A percentile compares a stretch with the other conserved stretches of the same genome.
Conservation (phyloP, 92 coral and sea anemone species). For the Pocillopora grandis region DNA sequence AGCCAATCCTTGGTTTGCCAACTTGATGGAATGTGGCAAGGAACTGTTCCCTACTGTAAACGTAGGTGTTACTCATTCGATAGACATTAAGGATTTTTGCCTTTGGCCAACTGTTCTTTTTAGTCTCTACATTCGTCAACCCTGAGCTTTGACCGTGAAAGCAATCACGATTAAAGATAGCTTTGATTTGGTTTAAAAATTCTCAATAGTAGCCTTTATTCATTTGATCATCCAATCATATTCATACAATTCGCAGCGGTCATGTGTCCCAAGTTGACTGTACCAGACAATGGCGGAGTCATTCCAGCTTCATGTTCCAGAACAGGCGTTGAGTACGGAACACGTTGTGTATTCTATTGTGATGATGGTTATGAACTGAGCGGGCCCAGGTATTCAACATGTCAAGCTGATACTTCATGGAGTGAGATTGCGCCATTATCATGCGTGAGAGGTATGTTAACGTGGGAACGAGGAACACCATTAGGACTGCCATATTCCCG, state of each 20-base stretch:
- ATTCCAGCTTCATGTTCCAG: constrained; percentile 77
- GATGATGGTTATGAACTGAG: constrained; percentile 83
- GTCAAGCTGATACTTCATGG: constrained; percentile 87
- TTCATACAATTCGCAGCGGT: constrained; percentile 55
- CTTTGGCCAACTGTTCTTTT: neutral
- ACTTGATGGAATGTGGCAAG: constrained; percentile 84
- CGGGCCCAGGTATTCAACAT: constrained; percentile 94
- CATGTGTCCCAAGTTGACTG: constrained; percentile 71
- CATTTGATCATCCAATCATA: neutral
- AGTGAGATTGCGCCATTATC: constrained; percentile 73
- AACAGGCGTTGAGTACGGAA: constrained; percentile 89
- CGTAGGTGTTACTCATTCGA: constrained; percentile 53
- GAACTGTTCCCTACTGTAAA: constrained; percentile 85
- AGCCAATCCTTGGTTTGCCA: constrained; percentile 67
- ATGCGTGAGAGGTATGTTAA: constrained; percentile 56
- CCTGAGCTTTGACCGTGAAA: no score
- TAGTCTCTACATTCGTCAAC: no score
- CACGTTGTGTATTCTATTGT: constrained; percentile 89
- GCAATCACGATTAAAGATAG: no score
- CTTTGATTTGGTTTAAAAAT: neutral
- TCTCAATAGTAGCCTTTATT: neutral
- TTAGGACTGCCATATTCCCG: no score
- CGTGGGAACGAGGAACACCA: no score
- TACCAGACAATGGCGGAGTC: constrained; percentile 75
- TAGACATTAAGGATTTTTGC: neutral